Conservation (phyloP, 92 coral and sea anemone species). For the Blastomussa wellsi region DNA sequence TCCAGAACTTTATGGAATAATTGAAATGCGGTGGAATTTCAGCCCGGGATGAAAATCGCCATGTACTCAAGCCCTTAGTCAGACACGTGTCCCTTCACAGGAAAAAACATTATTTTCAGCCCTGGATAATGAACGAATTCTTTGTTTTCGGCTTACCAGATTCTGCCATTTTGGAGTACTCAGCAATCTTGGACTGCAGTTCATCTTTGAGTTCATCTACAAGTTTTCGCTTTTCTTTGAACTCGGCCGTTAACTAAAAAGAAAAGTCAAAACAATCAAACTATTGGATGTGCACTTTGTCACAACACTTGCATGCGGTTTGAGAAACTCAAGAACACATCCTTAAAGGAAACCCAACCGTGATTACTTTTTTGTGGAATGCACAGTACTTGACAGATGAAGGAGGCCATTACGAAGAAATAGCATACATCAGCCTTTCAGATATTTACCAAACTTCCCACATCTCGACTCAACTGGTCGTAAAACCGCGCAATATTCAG, state of each 20-base stretch:
- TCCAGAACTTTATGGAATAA: too few species aligned
- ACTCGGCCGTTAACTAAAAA: slow-evolving; percentile 90
- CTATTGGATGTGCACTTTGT: background rate
- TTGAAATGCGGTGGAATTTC: too few species aligned
- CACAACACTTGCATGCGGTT: background rate
- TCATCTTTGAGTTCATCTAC: slow-evolving; percentile 98
- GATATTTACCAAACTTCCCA: background rate
- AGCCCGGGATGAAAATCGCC: too few species aligned
- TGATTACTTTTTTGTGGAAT: background rate
- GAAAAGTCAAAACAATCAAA: background rate
- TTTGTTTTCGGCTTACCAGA: slow-evolving; percentile 67
- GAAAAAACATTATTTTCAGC: too few species aligned
- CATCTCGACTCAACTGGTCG: background rate
- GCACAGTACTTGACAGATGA: background rate
- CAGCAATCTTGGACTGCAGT: slow-evolving; percentile 88
- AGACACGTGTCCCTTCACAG: too few species aligned
- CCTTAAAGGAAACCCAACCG: background rate
- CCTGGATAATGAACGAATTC: too few species aligned
- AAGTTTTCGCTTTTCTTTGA: slow-evolving; percentile 90
- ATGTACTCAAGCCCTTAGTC: too few species aligned
- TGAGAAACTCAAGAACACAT: background rate
- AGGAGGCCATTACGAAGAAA: too few species aligned
- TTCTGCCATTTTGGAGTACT: slow-evolving; percentile 93
- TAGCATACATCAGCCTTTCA: background rate
- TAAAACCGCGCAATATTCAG: background rate